These are phyloP conservation scores for Camelus bactrianus DNA, from an alignment of 2,113 vertebrate genomes.

Conservation along the genomic window DNA sequence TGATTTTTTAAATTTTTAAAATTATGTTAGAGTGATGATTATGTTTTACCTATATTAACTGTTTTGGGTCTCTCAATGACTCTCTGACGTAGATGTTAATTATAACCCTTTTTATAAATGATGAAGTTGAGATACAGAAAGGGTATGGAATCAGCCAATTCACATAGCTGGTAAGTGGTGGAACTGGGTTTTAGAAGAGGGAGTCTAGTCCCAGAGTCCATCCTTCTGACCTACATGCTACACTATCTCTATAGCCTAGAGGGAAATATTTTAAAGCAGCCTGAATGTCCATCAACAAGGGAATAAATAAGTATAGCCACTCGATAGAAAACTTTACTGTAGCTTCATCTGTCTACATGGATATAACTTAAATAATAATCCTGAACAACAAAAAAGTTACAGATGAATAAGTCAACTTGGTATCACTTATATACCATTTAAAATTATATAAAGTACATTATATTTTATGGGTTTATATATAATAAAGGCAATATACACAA, in stretches of 20 bases:
- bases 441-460: neutral
- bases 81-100: neutral
- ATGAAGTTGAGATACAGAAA: neutral
- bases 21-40: no score
- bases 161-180: neutral
- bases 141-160: neutral
- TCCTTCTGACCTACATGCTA: neutral
- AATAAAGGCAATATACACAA: neutral
- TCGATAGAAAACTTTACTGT: neutral
- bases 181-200: neutral
- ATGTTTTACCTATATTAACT: neutral
- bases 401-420: neutral
- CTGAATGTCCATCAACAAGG: neutral
- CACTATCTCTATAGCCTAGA: neutral
- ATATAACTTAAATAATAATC: neutral
- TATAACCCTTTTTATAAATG: neutral
- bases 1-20: neutral
- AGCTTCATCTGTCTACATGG: neutral
- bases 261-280: neutral
- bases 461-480: neutral
- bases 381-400: neutral
- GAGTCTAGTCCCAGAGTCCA: neutral
- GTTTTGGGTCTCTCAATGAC: neutral
- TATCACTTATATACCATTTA: neutral
- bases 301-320: neutral